A percentile compares a stretch with the other conserved stretches of the same genome.
phyloP scores from a whole-genome alignment of 2,113 vertebrate genomes.

The Macaca mulatta region DNA sequence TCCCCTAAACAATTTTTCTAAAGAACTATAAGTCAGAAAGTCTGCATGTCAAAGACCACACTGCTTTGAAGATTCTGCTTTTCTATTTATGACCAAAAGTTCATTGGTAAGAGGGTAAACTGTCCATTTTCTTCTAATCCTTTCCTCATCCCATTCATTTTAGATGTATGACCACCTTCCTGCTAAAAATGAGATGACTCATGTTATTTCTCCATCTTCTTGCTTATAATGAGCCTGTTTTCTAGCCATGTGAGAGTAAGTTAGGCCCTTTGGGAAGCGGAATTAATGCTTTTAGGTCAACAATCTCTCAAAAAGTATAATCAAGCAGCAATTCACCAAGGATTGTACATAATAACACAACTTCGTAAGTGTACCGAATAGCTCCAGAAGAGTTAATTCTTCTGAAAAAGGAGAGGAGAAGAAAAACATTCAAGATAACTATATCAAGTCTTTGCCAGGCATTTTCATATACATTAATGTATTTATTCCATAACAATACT shows the following conservation, averaged over 20 bases:
- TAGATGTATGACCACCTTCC: not conserved
- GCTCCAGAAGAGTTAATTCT: not conserved
- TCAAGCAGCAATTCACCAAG: not conserved
- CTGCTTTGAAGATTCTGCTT: not conserved
- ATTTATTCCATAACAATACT: not conserved
- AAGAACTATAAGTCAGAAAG: not conserved
- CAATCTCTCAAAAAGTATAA: not conserved
- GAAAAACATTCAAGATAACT: not conserved
- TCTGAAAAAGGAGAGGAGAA: not conserved
- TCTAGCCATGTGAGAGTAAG: not conserved
- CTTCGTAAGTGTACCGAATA: not conserved
- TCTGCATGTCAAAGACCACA: not conserved
- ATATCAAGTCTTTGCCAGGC: not conserved
- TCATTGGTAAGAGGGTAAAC: not conserved
- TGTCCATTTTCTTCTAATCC: not conserved
- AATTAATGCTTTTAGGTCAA: not conserved
- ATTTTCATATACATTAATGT: not conserved
- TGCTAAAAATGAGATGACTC: not conserved
- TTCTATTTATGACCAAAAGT: not conserved
- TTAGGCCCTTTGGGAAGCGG: not conserved
- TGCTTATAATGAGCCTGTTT: not conserved
- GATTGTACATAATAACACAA: not conserved
- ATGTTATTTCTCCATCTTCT: not conserved
- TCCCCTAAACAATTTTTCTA: not conserved
- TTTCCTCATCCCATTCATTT: not conserved